Base-by-base conservation (phyloP, 23 tunicate species). In the Halocynthia roretzi region DNA sequence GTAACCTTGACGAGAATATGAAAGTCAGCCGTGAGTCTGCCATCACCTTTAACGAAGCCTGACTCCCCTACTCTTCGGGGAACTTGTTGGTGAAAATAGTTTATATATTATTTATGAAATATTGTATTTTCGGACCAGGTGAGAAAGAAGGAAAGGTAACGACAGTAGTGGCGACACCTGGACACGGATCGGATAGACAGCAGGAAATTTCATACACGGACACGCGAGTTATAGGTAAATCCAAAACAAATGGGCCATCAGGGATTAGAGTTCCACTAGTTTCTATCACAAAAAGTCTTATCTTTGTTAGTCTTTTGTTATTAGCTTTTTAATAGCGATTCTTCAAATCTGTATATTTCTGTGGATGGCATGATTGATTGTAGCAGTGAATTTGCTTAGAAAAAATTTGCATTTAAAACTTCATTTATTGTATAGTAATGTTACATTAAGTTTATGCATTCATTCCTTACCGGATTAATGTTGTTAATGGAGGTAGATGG, bases 111-210 rank as follows among this genome's bases (percentile, higher is more conserved):
- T 67, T 0, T 67, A 22, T 15, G 19, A 67, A 11, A 67, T 67
- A 11, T 67, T 67, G 71, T 58, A 2, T 58, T 58, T 58, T 58
- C 4, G 2, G 15, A 15, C 63, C 70, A 87, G 94, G 97, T 69
- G 97, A 83, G 62, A 91, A 91, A 86, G 98, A 92, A 69, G 83
- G 61, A 7, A 92, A 92, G 78, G 76, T 85, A 52, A 94, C 99
- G 0, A 87, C 90, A 21, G 99, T 94, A 20, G 95, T 94, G 44
- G 99, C 99, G 9, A 94, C 99, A 8, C 99, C 94, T 9, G 99
- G 99, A 22, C 89, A 94, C 82, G 99, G 99, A 10, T 81, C 94
- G 8, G 99, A 94, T 73, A 71, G 83, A 55, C 97, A 95, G 51
- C 90, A 84, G 78, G 94, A 94, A 84, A 83, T 94, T 51, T 84